Evolutionary conservation across 2,797 vertebrate genomes (phyloP), one percentile per base, ranked within the genome.

Genomic region (Pelochelys cantorii): DNA sequence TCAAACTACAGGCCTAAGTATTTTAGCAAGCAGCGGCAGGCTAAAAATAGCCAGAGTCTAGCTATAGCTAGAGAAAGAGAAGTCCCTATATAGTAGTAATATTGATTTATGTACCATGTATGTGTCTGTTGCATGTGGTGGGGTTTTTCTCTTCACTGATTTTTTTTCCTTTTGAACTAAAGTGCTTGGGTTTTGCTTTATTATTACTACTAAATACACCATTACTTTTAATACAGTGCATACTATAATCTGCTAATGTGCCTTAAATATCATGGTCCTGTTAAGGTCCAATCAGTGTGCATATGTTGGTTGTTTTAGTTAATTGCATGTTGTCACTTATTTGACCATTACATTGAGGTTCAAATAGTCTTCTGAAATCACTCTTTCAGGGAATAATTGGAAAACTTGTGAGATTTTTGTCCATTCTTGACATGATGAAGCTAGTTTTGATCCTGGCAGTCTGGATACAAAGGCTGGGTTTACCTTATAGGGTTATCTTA

Each of bases 1-100:
- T 79, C 48, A 88, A 93, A 95, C 25, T 78, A 88, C 60, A 87
- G 87, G 75, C 91, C 92, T 86, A 83, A 83, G 78, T 82, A 68
- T 83, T 79, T 86, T 80, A 42, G 25, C 80, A 88, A 90, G 84
- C 54, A 93, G 80, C 11, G 86, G 65, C n/a, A 71, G n/a, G 65
- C 65, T 71, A 37, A 34, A n/a, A 68, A 68, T 34, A 20, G 31
- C n/a, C n/a, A 11, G 17, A n/a, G n/a, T 68, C 7, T n/a, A 31
- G 8, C 62, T 68, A 34, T 37, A 34, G n/a, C 65, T 71, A n/a
- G 62, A 81, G 27, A 57, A 84, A 84, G 25, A 23, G 75, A 56
- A 65, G 81, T 55, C 34, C 15, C 52, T 71, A 15, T 65, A 14
- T 52, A 71, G 37, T 29, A 42, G 48, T 54, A 80, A 34, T 85